Conservation (phyloP, 2,888 invertebrate species). For the Acholoe squamosa region DNA sequence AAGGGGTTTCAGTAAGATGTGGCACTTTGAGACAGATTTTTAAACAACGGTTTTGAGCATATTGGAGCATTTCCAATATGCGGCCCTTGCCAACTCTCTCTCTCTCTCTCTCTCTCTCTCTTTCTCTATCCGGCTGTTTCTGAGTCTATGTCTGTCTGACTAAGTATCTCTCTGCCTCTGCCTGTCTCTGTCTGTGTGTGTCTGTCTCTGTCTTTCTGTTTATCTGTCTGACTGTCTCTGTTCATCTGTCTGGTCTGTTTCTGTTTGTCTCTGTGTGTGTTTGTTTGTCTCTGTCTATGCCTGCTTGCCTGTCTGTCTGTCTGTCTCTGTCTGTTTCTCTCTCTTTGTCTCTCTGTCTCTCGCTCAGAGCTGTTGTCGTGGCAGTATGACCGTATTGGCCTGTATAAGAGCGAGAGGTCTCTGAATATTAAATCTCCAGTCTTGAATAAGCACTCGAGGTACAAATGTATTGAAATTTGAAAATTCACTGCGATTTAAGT, state of each 20-base stretch:
- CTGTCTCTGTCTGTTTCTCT: too few relatives aligned
- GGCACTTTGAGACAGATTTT: too few relatives aligned
- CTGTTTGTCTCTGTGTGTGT: too few relatives aligned
- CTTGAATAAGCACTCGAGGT: not conserved
- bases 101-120: slow-evolving; percentile 24
- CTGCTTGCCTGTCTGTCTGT: too few relatives aligned
- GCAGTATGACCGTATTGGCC: not conserved
- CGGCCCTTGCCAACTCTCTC: too few relatives aligned
- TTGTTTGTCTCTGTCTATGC: too few relatives aligned
- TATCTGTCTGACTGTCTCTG: too few relatives aligned
- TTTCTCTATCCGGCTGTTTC: slow-evolving; percentile 4
- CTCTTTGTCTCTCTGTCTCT: not conserved
- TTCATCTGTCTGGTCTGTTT: slow-evolving; percentile 28
- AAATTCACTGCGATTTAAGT: not conserved
- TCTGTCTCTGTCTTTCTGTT: not conserved
- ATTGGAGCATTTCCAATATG: too few relatives aligned
- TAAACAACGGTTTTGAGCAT: too few relatives aligned
- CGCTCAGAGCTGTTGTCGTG: not conserved
- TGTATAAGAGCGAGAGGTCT: not conserved
- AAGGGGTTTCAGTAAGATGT: too few relatives aligned
- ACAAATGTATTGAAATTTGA: not conserved
- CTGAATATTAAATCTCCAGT: not conserved
- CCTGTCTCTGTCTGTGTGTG: not conserved
- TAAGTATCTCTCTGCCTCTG: not conserved
- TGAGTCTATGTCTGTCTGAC: slow-evolving; percentile 28